These are phyloP conservation scores for Cheirogaleus major DNA, from an alignment of 2,797 vertebrate genomes.

Conservation along the genomic window DNA sequence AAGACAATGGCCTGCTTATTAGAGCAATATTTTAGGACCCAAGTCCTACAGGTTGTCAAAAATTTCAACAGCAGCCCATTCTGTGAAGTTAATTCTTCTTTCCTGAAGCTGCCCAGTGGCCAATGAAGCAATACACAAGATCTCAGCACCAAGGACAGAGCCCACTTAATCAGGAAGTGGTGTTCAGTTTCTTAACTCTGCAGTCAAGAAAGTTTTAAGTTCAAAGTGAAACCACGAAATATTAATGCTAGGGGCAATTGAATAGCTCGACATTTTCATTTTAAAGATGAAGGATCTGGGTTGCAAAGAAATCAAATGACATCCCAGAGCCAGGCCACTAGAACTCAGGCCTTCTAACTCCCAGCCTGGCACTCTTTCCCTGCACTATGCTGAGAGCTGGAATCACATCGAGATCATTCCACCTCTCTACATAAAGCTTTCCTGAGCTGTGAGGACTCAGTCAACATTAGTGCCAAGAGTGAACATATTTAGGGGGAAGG, in stretches of 20 bases:
- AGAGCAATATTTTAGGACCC: neutral
- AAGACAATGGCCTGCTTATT: neutral
- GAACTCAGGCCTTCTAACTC: neutral
- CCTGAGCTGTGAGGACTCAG: neutral
- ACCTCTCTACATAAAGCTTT: neutral
- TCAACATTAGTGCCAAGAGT: neutral
- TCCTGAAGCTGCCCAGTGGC: neutral
- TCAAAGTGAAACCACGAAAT: constrained; percentile 51
- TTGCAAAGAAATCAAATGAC: constrained; percentile 20
- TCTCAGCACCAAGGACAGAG: constrained; percentile 77
- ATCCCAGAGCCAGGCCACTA: neutral
- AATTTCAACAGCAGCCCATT: neutral
- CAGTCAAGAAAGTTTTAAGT: neutral
- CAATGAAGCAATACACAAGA: neutral
- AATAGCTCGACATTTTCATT: neutral
- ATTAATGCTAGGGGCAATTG: neutral
- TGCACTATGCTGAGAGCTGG: neutral
- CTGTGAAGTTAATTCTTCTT: neutral
- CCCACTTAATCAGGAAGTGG: neutral
- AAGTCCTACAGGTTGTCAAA: neutral
- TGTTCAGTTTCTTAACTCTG: neutral
- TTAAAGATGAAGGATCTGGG: neutral
- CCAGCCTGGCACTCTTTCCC: neutral
- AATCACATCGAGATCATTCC: neutral
- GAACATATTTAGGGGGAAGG: neutral